A percentile compares a stretch with the other conserved stretches of the same genome.
Evolutionary conservation across 2,888 invertebrate genomes (phyloP).

Genomic region (Brenthis ino): DNA sequence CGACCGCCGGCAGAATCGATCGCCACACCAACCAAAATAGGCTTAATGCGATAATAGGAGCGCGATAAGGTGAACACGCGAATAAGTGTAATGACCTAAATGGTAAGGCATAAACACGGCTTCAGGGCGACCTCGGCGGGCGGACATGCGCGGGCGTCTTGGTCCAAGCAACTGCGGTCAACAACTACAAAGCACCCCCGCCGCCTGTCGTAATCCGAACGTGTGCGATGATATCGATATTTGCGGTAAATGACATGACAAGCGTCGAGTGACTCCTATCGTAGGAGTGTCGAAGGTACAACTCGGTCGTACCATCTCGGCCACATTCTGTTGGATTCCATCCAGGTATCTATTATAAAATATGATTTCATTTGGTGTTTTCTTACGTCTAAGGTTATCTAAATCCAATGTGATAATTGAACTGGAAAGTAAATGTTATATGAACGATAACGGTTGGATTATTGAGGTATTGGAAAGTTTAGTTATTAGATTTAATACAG

Average conservation of each 20-base stretch:
- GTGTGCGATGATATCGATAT: conserved; percentile 73
- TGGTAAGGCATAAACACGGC: conserved; percentile 67
- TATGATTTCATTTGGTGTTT: conserved; percentile 40
- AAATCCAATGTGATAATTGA: neutral
- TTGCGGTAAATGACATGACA: conserved; percentile 74
- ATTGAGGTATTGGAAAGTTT: too few species aligned
- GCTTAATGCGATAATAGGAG: conserved; percentile 78
- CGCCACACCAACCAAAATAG: conserved; percentile 73
- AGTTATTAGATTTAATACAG: too few species aligned
- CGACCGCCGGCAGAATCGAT: conserved; percentile 63
- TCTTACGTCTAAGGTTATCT: conserved; percentile 11
- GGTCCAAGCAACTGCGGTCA: conserved; percentile 74
- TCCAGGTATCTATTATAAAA: conserved; percentile 68
- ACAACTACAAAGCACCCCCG: conserved; percentile 64
- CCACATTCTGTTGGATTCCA: conserved; percentile 56
- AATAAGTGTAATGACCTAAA: conserved; percentile 78
- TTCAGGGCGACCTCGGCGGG: conserved; percentile 68
- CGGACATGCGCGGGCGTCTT: conserved; percentile 74
- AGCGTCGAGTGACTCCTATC: conserved; percentile 60
- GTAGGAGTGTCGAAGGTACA: conserved; percentile 40
- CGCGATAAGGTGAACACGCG: conserved; percentile 79
- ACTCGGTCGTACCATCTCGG: conserved; percentile 30
- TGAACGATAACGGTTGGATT: too few species aligned
- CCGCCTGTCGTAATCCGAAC: conserved; percentile 73
- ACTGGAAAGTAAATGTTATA: neutral